Evolutionary conservation across 2,888 invertebrate species (phyloP).

Genomic region (Spodoptera picta): DNA sequence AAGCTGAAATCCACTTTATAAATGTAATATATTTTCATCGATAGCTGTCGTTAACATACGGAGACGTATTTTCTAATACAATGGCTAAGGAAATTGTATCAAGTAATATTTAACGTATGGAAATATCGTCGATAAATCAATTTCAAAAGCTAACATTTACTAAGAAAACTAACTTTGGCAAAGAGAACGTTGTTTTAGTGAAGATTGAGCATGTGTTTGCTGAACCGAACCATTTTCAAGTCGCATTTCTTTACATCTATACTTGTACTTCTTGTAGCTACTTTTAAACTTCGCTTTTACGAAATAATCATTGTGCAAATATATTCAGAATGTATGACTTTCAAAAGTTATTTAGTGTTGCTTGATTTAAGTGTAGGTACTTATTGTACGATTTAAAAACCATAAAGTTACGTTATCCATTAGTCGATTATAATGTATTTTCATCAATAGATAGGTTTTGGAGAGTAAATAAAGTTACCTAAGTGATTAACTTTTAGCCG

Average conservation of each 20-base stretch:
- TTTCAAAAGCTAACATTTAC: slow-evolving; percentile 14
- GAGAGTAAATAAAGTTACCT: background rate
- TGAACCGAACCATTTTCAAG: background rate
- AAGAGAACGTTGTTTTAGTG: slow-evolving; percentile 19
- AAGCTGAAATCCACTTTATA: too few relatives aligned
- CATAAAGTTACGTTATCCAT: too few relatives aligned
- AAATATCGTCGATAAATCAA: slow-evolving; percentile 13
- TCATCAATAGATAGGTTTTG: too few relatives aligned
- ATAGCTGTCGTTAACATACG: too few relatives aligned
- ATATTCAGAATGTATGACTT: too few relatives aligned
- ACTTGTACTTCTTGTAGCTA: background rate
- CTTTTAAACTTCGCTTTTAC: background rate
- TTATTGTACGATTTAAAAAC: too few relatives aligned
- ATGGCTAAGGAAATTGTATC: too few relatives aligned
- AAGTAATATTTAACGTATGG: background rate
- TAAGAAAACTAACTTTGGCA: slow-evolving; percentile 2
- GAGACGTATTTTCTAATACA: too few relatives aligned
- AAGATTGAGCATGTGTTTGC: slow-evolving; percentile 12
- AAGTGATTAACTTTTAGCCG: background rate
- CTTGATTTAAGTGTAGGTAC: too few relatives aligned
- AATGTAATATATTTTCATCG: too few relatives aligned
- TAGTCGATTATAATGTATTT: too few relatives aligned
- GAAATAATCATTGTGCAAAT: background rate
- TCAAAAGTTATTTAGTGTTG: too few relatives aligned
- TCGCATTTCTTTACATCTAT: slow-evolving; percentile 12